Conservation (phyloP, 2,888 invertebrate genomes). For the Halictus quadricinctus region DNA sequence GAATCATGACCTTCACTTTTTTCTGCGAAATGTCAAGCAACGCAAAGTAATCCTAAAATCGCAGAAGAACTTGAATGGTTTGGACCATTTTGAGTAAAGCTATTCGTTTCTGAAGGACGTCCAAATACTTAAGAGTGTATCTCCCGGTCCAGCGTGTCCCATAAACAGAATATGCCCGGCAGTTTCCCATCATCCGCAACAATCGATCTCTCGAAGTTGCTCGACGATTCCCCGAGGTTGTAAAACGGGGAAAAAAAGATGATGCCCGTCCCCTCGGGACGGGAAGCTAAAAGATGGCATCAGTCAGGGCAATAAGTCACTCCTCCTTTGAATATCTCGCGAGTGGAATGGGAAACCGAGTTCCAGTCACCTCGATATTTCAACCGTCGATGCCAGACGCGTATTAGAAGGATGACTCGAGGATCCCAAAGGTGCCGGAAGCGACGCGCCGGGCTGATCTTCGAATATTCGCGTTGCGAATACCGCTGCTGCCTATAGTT, state of each 20-base stretch:
- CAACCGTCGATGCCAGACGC: constrained; percentile 8
- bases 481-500: neutral
- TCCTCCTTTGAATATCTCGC: neutral
- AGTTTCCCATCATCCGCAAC: neutral
- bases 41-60: too few species aligned
- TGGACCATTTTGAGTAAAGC: too few species aligned
- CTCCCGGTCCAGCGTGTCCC: neutral
- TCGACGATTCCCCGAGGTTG: neutral
- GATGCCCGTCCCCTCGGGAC: neutral
- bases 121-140: too few species aligned
- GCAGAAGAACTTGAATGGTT: too few species aligned
- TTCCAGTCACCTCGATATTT: constrained; percentile 30
- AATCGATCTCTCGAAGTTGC: neutral
- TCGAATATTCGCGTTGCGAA: neutral
- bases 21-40: too few species aligned
- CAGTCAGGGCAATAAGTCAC: constrained; percentile 8
- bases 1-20: too few species aligned
- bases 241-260: neutral
- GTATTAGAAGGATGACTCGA: constrained; percentile 7
- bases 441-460: neutral
- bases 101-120: too few species aligned
- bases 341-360: neutral
- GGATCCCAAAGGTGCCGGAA: neutral
- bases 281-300: neutral
- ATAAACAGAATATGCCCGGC: neutral